These are phyloP conservation scores for Drosophila koepferae DNA, from an alignment of 2,888 invertebrate species.

Conservation along the genomic window DNA sequence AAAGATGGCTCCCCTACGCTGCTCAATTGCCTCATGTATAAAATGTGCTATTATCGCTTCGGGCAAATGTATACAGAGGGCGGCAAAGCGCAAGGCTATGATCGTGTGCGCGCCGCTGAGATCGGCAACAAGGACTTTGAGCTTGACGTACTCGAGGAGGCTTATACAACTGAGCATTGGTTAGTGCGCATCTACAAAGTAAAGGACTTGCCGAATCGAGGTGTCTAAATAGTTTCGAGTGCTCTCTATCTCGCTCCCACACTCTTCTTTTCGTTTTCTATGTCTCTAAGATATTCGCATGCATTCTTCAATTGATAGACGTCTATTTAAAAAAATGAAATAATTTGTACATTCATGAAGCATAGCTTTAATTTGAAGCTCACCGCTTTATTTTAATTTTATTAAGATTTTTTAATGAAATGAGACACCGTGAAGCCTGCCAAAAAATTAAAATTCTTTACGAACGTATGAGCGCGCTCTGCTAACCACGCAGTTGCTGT, in stretches of 20 bases:
- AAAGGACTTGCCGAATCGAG: slow-evolving; percentile 96
- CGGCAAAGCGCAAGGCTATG: slow-evolving; percentile 97
- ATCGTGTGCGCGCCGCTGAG: slow-evolving; percentile 97
- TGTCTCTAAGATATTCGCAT: slow-evolving; percentile 32
- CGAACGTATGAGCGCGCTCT: too few species aligned
- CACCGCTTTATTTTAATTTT: background rate
- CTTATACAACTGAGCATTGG: slow-evolving; percentile 99
- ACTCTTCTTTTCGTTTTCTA: background rate
- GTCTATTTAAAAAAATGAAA: slow-evolving; percentile 18
- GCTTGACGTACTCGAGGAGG: slow-evolving; percentile 99
- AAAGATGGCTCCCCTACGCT: slow-evolving; percentile 96
- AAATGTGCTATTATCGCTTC: slow-evolving; percentile 99
- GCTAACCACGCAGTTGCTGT: too few species aligned
- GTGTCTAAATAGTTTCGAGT: slow-evolving; percentile 86
- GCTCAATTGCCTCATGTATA: slow-evolving; percentile 99
- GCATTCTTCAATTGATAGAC: slow-evolving; percentile 4
- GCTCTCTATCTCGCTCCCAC: background rate
- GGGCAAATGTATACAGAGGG: slow-evolving; percentile 98
- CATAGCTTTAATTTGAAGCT: slow-evolving; percentile 36
- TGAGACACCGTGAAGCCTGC: too few species aligned
- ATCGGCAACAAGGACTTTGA: slow-evolving; percentile 99
- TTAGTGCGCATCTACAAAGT: slow-evolving; percentile 99
- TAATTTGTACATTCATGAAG: slow-evolving; percentile 49
- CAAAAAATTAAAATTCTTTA: too few species aligned
- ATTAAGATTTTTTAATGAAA: too few species aligned